A percentile compares a stretch with the other conserved stretches of the same genome.
Conservation (phyloP, 2,888 invertebrate species). For the Zygaena filipendulae region DNA sequence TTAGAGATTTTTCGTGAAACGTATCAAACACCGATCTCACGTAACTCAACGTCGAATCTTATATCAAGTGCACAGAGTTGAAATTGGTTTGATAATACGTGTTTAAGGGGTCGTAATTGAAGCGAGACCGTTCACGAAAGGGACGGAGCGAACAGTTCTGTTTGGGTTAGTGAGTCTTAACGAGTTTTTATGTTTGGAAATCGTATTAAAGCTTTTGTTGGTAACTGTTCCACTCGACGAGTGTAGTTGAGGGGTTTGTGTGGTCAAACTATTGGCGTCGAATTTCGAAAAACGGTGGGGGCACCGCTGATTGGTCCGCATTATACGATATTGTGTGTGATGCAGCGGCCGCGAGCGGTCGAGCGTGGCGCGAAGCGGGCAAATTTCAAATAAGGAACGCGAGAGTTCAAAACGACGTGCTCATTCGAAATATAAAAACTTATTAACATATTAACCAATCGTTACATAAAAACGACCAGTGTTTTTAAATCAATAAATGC, state of each 20-base stretch:
- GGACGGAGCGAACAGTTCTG: conserved; percentile 53
- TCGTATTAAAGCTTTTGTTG: conserved; percentile 70
- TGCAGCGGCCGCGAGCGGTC: conserved; percentile 51
- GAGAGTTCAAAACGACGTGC: conserved; percentile 18
- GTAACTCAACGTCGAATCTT: conserved; percentile 22
- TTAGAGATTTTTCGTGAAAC: conserved; percentile 37
- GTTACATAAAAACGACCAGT: conserved; percentile 22
- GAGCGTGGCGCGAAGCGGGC: conserved; percentile 36
- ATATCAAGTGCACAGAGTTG: not conserved
- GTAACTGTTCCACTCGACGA: conserved; percentile 66
- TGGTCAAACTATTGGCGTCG: conserved; percentile 61
- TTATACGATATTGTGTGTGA: conserved; percentile 48
- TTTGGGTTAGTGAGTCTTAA: conserved; percentile 65
- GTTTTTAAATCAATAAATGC: conserved; percentile 28
- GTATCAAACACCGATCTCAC: conserved; percentile 28
- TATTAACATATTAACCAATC: conserved; percentile 19
- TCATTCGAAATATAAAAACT: too few relatives aligned
- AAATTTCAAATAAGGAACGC: conserved; percentile 32
- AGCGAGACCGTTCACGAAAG: conserved; percentile 48
- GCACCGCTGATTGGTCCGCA: conserved; percentile 56
- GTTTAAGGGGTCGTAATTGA: conserved; percentile 48
- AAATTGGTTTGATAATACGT: conserved; percentile 20
- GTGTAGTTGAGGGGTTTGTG: conserved; percentile 64
- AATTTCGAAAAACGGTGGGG: conserved; percentile 48
- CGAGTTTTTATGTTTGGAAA: conserved; percentile 69